phyloP scores from a whole-genome alignment of 1,140 invertebrate genomes.

The Drosophila insularis region DNA sequence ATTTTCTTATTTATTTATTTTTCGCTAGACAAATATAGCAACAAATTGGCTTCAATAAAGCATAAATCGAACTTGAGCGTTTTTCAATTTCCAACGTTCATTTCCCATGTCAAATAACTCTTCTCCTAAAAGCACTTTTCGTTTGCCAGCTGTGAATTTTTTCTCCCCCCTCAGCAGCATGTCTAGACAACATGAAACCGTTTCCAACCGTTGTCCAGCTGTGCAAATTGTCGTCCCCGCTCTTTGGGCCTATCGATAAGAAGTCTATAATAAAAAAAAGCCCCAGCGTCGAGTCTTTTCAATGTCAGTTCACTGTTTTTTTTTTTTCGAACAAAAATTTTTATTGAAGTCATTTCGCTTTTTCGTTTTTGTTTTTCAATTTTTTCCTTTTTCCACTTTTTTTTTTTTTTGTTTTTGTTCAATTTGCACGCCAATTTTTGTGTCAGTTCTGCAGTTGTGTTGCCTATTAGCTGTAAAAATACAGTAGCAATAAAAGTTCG shows the following conservation, averaged over 20 bases:
- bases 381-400: constrained; percentile 18
- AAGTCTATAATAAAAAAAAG: constrained; percentile 1
- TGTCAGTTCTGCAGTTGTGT: constrained; percentile 64
- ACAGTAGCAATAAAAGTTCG: constrained; percentile 61
- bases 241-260: constrained; percentile 41
- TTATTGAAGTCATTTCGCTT: constrained; percentile 40
- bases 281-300: constrained; percentile 8
- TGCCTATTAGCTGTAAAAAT: constrained; percentile 70
- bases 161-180: background rate
- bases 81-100: constrained; percentile 68
- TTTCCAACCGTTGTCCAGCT: constrained; percentile 26
- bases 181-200: constrained; percentile 28
- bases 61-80: constrained; percentile 61
- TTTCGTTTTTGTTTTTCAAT: constrained; percentile 11
- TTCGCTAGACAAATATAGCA: constrained; percentile 26
- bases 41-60: constrained; percentile 71
- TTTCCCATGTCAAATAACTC: constrained; percentile 20
- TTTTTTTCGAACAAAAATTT: constrained; percentile 33
- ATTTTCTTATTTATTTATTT: constrained; percentile 35
- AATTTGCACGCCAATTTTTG: constrained; percentile 71
- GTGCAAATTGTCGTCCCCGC: constrained; percentile 55
- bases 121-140: constrained; percentile 20
- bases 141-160: constrained; percentile 3
- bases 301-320: constrained; percentile 37
- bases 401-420: constrained; percentile 36